Conservation (phyloP, 2,113 vertebrate species). For the Leuciscus idus region DNA sequence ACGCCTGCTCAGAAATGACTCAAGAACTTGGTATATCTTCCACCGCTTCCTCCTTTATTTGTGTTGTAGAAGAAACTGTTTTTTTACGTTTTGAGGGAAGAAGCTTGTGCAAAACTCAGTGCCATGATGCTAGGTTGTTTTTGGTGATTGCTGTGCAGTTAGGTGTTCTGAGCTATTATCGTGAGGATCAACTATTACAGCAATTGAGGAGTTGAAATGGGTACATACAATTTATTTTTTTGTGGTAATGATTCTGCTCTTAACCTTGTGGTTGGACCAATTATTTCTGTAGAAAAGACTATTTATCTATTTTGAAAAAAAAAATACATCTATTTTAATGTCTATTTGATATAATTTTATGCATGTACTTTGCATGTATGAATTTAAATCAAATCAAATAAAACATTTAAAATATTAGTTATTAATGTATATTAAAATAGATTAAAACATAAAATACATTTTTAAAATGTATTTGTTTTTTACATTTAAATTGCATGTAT, state of each 20-base stretch:
- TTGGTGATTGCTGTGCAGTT: neutral
- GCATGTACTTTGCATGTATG: neutral
- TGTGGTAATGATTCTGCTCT: neutral
- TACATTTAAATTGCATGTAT: too few relatives aligned
- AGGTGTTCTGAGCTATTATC: neutral
- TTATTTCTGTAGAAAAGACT: neutral
- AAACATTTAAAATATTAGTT: too few relatives aligned
- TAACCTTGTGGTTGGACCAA: neutral
- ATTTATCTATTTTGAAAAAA: neutral
- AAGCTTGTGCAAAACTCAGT: neutral
- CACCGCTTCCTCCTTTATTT: conserved; percentile 55
- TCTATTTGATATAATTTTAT: neutral
- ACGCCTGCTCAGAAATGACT: conserved; percentile 9
- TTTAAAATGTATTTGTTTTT: too few relatives aligned
- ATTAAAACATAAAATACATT: too few relatives aligned
- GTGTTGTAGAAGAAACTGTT: neutral
- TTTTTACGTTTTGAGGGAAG: neutral
- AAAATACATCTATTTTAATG: neutral
- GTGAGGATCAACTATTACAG: neutral
- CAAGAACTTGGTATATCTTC: neutral
- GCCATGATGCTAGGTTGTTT: neutral
- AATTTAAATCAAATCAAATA: too few relatives aligned
- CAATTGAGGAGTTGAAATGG: neutral
- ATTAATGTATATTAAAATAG: too few relatives aligned
- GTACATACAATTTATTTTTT: neutral